Evolutionary conservation across 1,140 invertebrate genomes (phyloP).

Genomic region (Drosophila teissieri): DNA sequence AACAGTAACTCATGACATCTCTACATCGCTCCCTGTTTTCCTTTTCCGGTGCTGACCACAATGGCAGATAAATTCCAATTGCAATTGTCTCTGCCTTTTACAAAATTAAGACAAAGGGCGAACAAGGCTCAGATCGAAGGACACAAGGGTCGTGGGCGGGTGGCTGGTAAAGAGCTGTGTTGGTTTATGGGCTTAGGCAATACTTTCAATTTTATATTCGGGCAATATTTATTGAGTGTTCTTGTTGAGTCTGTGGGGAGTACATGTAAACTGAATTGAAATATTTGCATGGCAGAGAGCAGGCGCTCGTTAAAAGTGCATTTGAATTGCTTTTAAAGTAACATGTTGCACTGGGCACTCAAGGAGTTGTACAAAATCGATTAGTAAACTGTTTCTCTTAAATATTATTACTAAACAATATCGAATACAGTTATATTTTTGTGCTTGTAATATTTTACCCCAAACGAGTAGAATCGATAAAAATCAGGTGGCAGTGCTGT

Average conservation of each 20-base stretch:
- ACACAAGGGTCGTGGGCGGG: not conserved
- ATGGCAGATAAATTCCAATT: constrained; percentile 61
- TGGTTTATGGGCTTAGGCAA: constrained; percentile 28
- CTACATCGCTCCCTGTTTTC: not conserved
- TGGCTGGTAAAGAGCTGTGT: constrained; percentile 20
- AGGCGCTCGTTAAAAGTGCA: constrained; percentile 39
- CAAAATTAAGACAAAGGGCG: constrained; percentile 42
- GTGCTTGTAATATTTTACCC: not conserved
- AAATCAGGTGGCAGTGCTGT: not conserved
- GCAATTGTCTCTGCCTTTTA: constrained; percentile 64
- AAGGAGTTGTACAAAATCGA: not conserved
- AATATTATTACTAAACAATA: too few relatives aligned
- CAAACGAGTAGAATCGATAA: not conserved
- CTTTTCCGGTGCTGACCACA: constrained; percentile 20
- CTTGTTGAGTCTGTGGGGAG: constrained; percentile 15
- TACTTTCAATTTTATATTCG: constrained; percentile 68
- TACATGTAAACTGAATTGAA: constrained; percentile 17
- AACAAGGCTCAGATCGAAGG: constrained; percentile 19
- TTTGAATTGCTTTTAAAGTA: constrained; percentile 56
- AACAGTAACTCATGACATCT: constrained; percentile 63
- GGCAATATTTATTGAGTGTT: constrained; percentile 60
- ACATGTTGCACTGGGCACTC: not conserved
- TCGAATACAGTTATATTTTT: too few relatives aligned
- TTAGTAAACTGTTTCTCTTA: too few relatives aligned
- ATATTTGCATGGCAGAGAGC: not conserved